Evolutionary conservation across 1,140 invertebrate genomes (phyloP), one percentile per base, ranked within the genome.

Genomic region (Akabosia matsudoensis): DNA sequence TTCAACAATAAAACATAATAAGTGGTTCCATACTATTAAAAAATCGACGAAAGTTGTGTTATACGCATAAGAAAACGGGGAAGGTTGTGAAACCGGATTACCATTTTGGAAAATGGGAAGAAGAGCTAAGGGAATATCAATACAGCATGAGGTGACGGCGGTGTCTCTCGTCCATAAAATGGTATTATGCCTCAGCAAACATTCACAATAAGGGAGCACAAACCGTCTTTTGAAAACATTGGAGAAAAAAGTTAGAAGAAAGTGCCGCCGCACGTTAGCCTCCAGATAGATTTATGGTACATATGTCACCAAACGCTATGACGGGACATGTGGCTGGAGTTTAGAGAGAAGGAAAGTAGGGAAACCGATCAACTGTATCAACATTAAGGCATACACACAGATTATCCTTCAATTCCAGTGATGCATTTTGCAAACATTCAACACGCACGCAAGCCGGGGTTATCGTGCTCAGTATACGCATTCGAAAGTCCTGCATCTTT

Each of bases 351-450:
- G 37, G n/a, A 67, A 67, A 67, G 61, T 67, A 30, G 61, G 30
- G 31, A 67, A 67, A 67, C 61, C 61, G 61, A 67, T 67, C 61
- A 67, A 67, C 26, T 67, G n/a, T 30, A 67, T 67, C 61, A 67
- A 67, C 26, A 61, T 24, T 22, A 14, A 24, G 14, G 4, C 54
- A 61, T 22, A 4, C 61, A 67, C 61, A 31, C 61, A 67, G 61
- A 67, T 67, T 67, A 67, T 67, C 61, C 61, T 30, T 67, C 61
- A 67, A 67, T 67, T 22, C 61, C 7, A 67, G 26, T 67, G 61
- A 67, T 67, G 61, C 61, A 67, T 30, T 31, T 31, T 31, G 4
- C 28, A 22, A 4, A 67, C 54, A 56, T n/a, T n/a, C n/a, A n/a
- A n/a, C n/a, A n/a, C n/a, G n/a, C n/a, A n/a, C n/a, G n/a, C n/a